These are phyloP conservation scores for Tupaia chinensis DNA, from an alignment of 2,113 vertebrate genomes.

Conservation along the genomic window DNA sequence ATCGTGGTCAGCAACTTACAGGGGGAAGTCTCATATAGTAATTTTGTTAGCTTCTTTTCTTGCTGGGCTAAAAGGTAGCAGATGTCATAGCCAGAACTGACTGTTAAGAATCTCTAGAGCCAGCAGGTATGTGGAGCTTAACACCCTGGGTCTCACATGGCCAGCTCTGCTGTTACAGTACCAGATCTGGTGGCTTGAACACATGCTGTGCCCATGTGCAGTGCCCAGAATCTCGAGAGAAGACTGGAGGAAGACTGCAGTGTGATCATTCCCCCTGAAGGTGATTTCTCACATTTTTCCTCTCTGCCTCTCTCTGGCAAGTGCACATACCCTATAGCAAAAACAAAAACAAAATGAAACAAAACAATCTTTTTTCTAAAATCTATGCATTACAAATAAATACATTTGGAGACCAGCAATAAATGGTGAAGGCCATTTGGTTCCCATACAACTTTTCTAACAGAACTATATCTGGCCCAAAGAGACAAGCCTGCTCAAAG, in stretches of 20 bases:
- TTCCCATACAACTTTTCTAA: background rate
- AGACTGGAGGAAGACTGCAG: no score
- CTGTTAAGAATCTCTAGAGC: background rate
- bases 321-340: no score
- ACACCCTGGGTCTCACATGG: no score
- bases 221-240: no score
- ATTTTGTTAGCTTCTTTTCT: background rate
- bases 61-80: background rate
- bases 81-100: background rate
- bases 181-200: no score
- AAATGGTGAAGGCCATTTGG: background rate
- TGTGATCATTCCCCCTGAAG: no score
- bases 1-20: conserved; percentile 37
- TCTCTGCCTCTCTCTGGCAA: no score
- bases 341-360: no score
- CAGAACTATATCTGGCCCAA: rapidly evolving
- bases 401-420: background rate
- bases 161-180: no score
- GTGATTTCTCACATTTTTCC: no score
- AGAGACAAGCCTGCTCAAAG: background rate
- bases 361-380: background rate
- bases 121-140: no score
- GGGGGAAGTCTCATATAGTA: background rate
- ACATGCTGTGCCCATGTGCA: no score
- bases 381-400: background rate